Evolutionary conservation across 2,888 invertebrate species (phyloP).

Genomic region (Nebria brevicollis): DNA sequence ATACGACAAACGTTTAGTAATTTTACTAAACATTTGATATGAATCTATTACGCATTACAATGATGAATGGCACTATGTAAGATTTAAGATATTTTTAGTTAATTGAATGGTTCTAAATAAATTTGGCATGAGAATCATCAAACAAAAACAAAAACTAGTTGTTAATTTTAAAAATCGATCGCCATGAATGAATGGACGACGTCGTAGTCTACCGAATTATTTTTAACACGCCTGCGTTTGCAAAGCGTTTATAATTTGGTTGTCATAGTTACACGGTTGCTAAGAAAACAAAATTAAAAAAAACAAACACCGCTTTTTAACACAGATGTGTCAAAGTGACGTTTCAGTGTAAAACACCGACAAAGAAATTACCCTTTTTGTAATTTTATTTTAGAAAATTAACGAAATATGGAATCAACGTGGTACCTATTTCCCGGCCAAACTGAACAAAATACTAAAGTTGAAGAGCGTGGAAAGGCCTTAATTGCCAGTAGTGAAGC

Average conservation of each 20-base stretch:
- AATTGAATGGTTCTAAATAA: not conserved
- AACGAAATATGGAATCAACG: constrained; percentile 37
- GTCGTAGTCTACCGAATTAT: not conserved
- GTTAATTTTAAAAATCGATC: not conserved
- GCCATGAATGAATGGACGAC: not conserved
- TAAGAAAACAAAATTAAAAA: constrained; percentile 5
- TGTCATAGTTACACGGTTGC: constrained; percentile 7
- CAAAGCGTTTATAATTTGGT: not conserved
- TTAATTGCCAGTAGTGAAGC: constrained; percentile 56
- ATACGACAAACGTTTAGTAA: too few species aligned
- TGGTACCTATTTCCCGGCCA: constrained; percentile 59
- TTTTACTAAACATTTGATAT: too few species aligned
- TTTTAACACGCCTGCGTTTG: not conserved
- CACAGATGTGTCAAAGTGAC: constrained; percentile 7
- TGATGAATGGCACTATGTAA: not conserved
- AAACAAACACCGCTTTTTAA: not conserved
- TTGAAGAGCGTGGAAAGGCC: constrained; percentile 57
- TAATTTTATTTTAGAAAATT: constrained; percentile 9
- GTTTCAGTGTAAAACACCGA: not conserved
- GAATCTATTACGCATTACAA: not conserved
- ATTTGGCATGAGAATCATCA: not conserved
- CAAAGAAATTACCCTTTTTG: not conserved
- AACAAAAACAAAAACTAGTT: not conserved
- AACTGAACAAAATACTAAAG: constrained; percentile 56
- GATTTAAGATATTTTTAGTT: not conserved